Percentiles rank a stretch among this genome's conserved stretches.
Conservation (phyloP, 2,797 vertebrate species). For the Australoheros facetus region DNA sequence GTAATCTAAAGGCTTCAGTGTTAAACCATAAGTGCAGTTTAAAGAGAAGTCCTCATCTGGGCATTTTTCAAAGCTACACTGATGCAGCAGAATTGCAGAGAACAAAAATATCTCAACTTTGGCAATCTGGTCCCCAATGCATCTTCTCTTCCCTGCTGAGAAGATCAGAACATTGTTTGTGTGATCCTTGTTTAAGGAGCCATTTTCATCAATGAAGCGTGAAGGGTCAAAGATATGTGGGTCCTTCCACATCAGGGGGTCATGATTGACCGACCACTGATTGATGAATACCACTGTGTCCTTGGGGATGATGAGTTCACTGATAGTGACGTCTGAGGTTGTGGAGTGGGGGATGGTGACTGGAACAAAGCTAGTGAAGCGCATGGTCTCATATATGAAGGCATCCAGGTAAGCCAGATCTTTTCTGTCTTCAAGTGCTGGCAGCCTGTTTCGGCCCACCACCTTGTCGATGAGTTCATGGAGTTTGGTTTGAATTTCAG, state of each 20-base stretch:
- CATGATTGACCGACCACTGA: constrained; percentile 87
- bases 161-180: constrained; percentile 82
- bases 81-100: constrained; percentile 81
- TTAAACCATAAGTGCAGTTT: constrained; percentile 80
- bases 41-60: constrained; percentile 72
- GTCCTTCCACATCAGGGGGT: constrained; percentile 80
- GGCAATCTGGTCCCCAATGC: constrained; percentile 83
- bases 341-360: constrained; percentile 86
- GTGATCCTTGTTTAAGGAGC: constrained; percentile 76
- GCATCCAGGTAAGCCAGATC: constrained; percentile 78
- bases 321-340: constrained; percentile 78
- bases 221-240: constrained; percentile 79
- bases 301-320: constrained; percentile 81
- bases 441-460: constrained; percentile 79
- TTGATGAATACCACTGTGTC: constrained; percentile 86
- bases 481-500: constrained; percentile 74
- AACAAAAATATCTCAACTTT: constrained; percentile 85
- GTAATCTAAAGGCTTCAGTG: constrained; percentile 81
- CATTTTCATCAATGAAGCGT: constrained; percentile 77
- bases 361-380: constrained; percentile 86
- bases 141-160: constrained; percentile 82
- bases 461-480: constrained; percentile 79
- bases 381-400: constrained; percentile 84
- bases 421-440: constrained; percentile 70
- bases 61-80: constrained; percentile 80